Evolutionary conservation across 2,113 vertebrate genomes (phyloP), one percentile per base, ranked within the genome.

Genomic region (Pseudorasbora parva): DNA sequence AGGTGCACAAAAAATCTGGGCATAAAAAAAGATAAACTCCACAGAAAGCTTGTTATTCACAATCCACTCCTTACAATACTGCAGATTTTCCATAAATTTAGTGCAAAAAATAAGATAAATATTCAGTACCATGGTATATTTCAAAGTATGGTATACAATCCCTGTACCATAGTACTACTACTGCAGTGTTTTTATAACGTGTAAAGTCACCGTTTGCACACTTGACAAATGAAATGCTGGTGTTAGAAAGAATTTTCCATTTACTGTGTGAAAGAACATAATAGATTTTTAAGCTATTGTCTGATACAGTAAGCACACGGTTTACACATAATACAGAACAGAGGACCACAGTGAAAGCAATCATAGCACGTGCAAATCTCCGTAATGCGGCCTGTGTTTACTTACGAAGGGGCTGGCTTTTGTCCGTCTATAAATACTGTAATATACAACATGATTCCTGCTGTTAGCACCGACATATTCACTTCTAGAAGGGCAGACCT

Each of bases 381-480:
- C 14, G 51, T 41, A 15, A 77, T 59, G 74, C 30, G 1, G 27
- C 23, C 72, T 77, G 19, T 77, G 74, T 77, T 57, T 41, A 56
- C 51, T 57, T 23, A 77, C 17, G 30, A 57, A 33, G 30, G 19
- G 17, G 30, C 51, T 57, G 74, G 17, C 27, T 37, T 57, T 41
- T 23, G 51, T 77, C 19, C 4, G 3, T 77, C 74, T 41, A 41
- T 41, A 77, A 77, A 77, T 77, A 37, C 51, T 57, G 49, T 41
- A 57, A 57, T 57, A 41, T 41, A 77, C 74, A n/a, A 57, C 21
- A 77, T 37, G 51, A 77, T 57, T 77, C 41, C 74, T 41, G 19
- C 68, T 45, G 68, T 71, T 71, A 71, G 68, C 68, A 71, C 68
- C 23, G 51, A 30, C 51, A 57, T 76, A 76, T 57, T 76, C 74